phyloP scores from a whole-genome alignment of 2,113 vertebrate species.

The Odocoileus virginianus region DNA sequence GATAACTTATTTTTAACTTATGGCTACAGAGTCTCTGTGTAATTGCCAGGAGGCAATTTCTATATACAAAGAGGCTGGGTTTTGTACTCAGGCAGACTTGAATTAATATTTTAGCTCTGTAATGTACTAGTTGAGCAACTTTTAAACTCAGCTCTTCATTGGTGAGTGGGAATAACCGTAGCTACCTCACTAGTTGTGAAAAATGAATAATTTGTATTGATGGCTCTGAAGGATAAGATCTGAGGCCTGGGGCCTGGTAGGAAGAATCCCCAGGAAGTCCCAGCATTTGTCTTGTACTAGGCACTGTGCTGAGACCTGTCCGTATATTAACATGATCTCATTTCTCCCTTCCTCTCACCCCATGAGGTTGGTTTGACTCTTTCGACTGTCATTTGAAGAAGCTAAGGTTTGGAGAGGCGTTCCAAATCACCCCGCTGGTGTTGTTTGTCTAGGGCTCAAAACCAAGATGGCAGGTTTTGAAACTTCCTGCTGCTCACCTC shows the following conservation, averaged over 20 bases:
- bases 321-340: rapidly evolving
- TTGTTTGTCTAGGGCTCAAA: not conserved
- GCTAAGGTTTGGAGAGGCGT: no score
- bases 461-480: not conserved
- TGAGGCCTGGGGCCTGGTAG: not conserved
- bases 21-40: not conserved
- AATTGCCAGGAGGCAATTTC: not conserved
- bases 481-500: not conserved
- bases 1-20: slow-evolving; percentile 12
- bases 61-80: not conserved
- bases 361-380: not conserved
- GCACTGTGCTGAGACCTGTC: rapidly evolving
- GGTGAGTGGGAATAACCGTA: not conserved
- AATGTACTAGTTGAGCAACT: not conserved
- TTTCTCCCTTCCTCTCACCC: no score
- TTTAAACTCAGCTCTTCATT: not conserved
- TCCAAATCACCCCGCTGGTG: not conserved
- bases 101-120: not conserved
- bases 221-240: not conserved
- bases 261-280: not conserved
- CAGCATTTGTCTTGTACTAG: rapidly evolving
- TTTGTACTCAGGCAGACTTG: not conserved
- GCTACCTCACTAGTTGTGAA: not conserved
- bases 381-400: not conserved
- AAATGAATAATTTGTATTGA: not conserved